Base-by-base conservation (phyloP, 2,797 vertebrate species). In the Lepus townsendii region DNA sequence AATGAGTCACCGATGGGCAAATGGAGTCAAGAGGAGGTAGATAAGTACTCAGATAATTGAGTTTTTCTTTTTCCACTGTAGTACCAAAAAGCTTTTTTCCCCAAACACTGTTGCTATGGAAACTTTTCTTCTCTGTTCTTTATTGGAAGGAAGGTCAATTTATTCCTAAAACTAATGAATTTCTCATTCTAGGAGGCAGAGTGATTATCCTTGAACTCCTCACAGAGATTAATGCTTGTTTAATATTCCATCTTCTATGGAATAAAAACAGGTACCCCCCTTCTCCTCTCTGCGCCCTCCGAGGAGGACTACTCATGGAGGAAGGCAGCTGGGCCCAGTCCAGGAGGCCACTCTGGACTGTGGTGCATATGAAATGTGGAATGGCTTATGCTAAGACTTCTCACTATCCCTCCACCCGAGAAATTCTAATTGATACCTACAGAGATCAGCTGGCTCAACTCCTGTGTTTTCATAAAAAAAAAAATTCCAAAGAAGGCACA, bases 81-180 rank as follows among this genome's bases (percentile, higher is more conserved):
- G 66, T 35, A 90, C 75, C 85, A 72, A 85, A 93, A 83, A 63
- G 63, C 65, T 77, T 93, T 94, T 42, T 66, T 91, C 78, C 32
- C 60, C 88, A 94, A 90, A 73, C 82, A 24, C 68, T 6, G 95
- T 96, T 97, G 69, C 95, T 84, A 97, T 94, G 95, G 97, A 92
- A 97, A 96, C 90, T 42, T 83, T 83, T 79, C 91, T 94, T 73
- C 73, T 85, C 93, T 73, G 52, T 68, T 94, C 66, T 83, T 73
- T 66, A 50, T 62, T 82, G 60, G 78, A 90, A 93, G 84, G 85
- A 87, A 93, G 69, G 75, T 38, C 32, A 85, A 78, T 50, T 69
- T 83, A 90, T 57, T 88, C 83, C 90, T 90, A 79, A 93, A 95
- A 80, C 63, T 38, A 88, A 94, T 73, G 82, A 90, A 66, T 87